Evolutionary conservation across 2,888 invertebrate genomes (phyloP).

Genomic region (Rotaria magnacalcarata): DNA sequence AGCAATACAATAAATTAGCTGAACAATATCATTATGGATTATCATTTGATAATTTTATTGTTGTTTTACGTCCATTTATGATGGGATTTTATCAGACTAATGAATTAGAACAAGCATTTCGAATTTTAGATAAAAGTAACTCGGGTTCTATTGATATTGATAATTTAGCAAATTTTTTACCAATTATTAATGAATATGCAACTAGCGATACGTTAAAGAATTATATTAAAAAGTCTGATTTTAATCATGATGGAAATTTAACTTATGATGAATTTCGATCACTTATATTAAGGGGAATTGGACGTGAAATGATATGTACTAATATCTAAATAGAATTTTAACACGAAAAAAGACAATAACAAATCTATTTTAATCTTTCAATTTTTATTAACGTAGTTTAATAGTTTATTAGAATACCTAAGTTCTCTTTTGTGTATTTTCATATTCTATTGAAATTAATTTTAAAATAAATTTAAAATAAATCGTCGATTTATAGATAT

Average conservation of each 20-base stretch:
- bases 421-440: no score
- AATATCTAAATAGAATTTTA: not conserved
- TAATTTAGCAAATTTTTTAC: not conserved
- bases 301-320: not conserved
- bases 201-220: not conserved
- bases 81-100: not conserved
- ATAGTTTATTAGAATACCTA: no score
- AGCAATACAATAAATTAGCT: not conserved
- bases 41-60: not conserved
- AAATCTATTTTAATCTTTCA: not conserved
- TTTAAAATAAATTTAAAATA: no score
- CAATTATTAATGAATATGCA: not conserved
- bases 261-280: not conserved
- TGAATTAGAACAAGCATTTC: not conserved
- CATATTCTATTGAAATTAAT: no score
- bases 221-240: not conserved
- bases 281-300: not conserved
- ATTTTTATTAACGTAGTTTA: not conserved
- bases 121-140: not conserved
- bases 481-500: no score
- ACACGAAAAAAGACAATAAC: not conserved
- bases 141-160: not conserved
- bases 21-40: not conserved
- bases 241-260: not conserved
- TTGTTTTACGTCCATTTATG: not conserved